phyloP scores from a whole-genome alignment of 2,888 invertebrate species.

The Sinodicranocentrus sp. region DNA sequence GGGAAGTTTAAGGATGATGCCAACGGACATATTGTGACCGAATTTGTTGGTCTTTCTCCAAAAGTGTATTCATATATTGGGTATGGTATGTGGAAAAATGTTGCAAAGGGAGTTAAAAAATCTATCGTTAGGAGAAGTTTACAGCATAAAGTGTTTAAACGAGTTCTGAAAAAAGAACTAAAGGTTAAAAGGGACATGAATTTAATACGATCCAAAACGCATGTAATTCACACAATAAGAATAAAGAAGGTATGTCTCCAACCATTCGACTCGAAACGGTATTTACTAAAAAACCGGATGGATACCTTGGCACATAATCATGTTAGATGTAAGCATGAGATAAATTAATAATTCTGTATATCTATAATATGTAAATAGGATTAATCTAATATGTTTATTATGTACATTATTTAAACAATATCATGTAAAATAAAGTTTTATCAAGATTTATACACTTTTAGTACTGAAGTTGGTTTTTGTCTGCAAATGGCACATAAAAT shows the following conservation, averaged over 20 bases:
- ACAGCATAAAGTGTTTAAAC: conserved; percentile 30
- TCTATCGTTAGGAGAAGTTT: conserved; percentile 21
- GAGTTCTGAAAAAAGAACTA: conserved; percentile 34
- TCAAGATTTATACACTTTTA: conserved; percentile 22
- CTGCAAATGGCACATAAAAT: conserved; percentile 28
- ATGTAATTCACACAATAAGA: conserved; percentile 45
- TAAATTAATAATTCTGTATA: conserved; percentile 1
- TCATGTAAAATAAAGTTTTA: background rate
- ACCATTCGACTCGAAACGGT: conserved; percentile 62
- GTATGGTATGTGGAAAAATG: conserved; percentile 42
- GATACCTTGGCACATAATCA: conserved; percentile 51
- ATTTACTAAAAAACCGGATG: conserved; percentile 49
- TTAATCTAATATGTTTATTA: background rate
- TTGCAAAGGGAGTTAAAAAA: conserved; percentile 66
- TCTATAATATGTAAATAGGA: background rate
- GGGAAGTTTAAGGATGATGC: conserved; percentile 77
- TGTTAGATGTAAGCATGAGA: conserved; percentile 35
- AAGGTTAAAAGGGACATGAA: conserved; percentile 16
- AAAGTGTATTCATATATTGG: conserved; percentile 66
- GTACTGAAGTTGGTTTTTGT: background rate
- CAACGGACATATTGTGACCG: conserved; percentile 50
- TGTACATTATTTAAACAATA: background rate
- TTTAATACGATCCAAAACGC: conserved; percentile 51
- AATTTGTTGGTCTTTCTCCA: conserved; percentile 74
- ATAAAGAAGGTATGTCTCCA: conserved; percentile 44